Evolutionary conservation across 2,888 invertebrate genomes (phyloP).

Genomic region (Lepidochitona cinerea): DNA sequence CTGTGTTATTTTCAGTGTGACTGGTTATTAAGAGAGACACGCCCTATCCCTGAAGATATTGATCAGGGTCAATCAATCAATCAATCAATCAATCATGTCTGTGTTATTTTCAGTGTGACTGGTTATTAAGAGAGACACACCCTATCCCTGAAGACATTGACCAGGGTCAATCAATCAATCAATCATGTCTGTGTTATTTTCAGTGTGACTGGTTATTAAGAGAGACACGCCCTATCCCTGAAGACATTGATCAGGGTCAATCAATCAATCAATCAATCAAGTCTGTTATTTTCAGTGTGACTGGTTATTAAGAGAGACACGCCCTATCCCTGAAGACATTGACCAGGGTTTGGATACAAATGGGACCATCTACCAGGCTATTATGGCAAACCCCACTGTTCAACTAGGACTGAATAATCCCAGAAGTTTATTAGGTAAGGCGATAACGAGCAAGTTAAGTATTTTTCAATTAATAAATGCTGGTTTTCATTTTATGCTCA

Average conservation of each 20-base stretch:
- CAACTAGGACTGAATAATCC: slow-evolving; percentile 79
- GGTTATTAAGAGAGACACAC: slow-evolving; percentile 77
- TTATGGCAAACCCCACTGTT: slow-evolving; percentile 78
- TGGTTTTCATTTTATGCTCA: no score
- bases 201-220: slow-evolving; percentile 78
- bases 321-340: slow-evolving; percentile 73
- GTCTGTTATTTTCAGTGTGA: slow-evolving; percentile 70
- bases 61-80: slow-evolving; percentile 75
- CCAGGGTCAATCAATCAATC: no score
- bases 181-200: no score
- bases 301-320: slow-evolving; percentile 78
- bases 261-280: no score
- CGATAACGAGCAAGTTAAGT: no score
- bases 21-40: slow-evolving; percentile 78
- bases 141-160: slow-evolving; percentile 73
- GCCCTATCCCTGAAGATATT: slow-evolving; percentile 73
- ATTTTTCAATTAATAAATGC: no score
- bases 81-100: no score
- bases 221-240: slow-evolving; percentile 75
- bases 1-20: slow-evolving; percentile 70
- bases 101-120: slow-evolving; percentile 72
- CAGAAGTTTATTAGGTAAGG: slow-evolving; percentile 77
- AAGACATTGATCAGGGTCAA: slow-evolving; percentile 73
- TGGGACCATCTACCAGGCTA: slow-evolving; percentile 77
- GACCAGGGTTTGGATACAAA: slow-evolving; percentile 76